Percentiles rank a stretch among this genome's conserved stretches.
Conservation (phyloP, 2,888 invertebrate species). For the Adela reaumurella region DNA sequence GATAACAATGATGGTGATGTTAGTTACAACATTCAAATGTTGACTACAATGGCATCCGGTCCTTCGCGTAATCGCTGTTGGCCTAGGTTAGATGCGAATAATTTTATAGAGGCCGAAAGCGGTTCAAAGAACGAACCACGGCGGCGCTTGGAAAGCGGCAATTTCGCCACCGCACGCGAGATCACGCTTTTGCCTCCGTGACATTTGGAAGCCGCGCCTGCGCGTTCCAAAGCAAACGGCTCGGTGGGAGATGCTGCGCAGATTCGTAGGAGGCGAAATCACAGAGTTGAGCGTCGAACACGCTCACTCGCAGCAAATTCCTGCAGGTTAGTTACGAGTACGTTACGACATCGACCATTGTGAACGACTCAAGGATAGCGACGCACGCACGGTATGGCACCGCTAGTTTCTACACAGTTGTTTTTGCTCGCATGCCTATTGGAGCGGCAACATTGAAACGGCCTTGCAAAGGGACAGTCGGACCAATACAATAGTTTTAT, state of each 20-base stretch:
- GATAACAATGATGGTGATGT: not conserved
- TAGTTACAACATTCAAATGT: not conserved
- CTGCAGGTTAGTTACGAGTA: slow-evolving; percentile 14
- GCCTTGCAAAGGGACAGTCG: no score
- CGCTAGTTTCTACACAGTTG: not conserved
- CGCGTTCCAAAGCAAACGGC: slow-evolving; percentile 15
- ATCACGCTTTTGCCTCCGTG: slow-evolving; percentile 36
- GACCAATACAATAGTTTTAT: no score
- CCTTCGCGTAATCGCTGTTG: not conserved
- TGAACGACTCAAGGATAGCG: not conserved
- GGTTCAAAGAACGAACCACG: not conserved
- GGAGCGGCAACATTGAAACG: no score
- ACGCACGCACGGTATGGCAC: not conserved
- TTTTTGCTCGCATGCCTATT: not conserved
- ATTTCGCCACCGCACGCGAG: slow-evolving; percentile 20
- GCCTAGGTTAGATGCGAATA: not conserved
- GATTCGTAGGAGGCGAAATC: no score
- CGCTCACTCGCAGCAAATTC: slow-evolving; percentile 44
- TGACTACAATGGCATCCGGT: not conserved
- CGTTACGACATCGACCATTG: not conserved
- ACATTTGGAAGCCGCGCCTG: slow-evolving; percentile 28
- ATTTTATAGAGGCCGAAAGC: not conserved
- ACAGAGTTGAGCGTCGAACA: slow-evolving; percentile 20
- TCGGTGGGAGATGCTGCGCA: slow-evolving; percentile 23
- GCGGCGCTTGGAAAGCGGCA: not conserved